phyloP scores from a whole-genome alignment of 92 coral and sea anemone genomes.

The Parazoanthus swiftii region DNA sequence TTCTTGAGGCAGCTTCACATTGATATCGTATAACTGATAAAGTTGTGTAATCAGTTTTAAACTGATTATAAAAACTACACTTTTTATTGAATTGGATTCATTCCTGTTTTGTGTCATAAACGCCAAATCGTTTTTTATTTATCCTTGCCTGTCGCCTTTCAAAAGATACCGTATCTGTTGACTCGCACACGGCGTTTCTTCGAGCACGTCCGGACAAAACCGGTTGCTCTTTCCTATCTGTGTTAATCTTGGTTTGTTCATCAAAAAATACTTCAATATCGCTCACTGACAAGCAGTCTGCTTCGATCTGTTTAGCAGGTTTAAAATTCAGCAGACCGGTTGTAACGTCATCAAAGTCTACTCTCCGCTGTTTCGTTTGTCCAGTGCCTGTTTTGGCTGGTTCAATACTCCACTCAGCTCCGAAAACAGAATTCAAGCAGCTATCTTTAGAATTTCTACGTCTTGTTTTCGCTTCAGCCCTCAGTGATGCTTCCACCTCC shows the following conservation, averaged over 20 bases:
- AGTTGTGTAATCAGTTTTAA: too few relatives aligned
- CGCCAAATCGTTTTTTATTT: slow-evolving; percentile 1
- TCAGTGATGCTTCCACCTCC: background rate
- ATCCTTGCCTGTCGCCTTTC: background rate
- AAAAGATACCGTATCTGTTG: background rate
- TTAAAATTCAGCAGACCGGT: background rate
- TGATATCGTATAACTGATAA: too few relatives aligned
- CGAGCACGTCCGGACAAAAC: background rate
- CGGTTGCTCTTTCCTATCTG: background rate
- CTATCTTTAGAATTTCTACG: background rate
- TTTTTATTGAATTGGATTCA: background rate
- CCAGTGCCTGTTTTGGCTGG: background rate
- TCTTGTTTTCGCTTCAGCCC: background rate
- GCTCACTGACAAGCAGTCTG: background rate
- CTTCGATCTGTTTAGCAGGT: background rate
- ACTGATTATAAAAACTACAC: too few relatives aligned
- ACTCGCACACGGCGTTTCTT: background rate
- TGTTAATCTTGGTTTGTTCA: background rate
- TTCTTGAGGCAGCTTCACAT: too few relatives aligned
- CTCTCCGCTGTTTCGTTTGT: background rate
- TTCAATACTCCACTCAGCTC: background rate
- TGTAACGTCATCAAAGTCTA: background rate
- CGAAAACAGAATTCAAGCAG: background rate
- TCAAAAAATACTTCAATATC: background rate
- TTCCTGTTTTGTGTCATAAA: background rate